phyloP scores from a whole-genome alignment of 2,797 vertebrate genomes.

The Rhabdophis nuchalis region DNA sequence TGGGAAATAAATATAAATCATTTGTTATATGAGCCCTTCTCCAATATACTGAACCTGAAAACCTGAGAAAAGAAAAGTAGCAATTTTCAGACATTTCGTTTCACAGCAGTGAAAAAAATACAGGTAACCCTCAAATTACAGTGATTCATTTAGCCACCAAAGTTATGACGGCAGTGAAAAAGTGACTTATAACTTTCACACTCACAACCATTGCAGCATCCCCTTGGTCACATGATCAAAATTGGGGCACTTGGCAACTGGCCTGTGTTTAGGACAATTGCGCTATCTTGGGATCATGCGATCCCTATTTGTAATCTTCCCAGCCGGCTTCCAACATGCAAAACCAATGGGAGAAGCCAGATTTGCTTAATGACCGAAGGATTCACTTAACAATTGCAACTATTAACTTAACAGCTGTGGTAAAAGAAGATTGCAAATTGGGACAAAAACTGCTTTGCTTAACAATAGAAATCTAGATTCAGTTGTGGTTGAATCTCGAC shows the following conservation, averaged over 20 bases:
- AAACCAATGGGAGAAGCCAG: no score
- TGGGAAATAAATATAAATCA: constrained; percentile 38
- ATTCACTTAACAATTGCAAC: not conserved
- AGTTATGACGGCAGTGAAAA: not conserved
- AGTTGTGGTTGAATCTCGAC: not conserved
- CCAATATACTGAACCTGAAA: constrained; percentile 22
- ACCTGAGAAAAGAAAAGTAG: not conserved
- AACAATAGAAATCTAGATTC: not conserved
- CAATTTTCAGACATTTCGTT: not conserved
- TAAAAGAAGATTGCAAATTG: not conserved
- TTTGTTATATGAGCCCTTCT: not conserved
- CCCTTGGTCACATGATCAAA: not conserved
- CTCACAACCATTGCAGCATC: not conserved
- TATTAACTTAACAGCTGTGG: not conserved
- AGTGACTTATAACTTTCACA: not conserved
- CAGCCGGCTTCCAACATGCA: not conserved
- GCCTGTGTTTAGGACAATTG: not conserved
- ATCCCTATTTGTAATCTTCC: not conserved
- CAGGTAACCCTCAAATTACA: not conserved
- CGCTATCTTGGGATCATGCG: not conserved
- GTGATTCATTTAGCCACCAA: not conserved
- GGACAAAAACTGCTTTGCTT: not conserved
- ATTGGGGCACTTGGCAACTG: not conserved
- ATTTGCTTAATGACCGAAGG: not conserved
- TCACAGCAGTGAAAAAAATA: not conserved